phyloP scores from a whole-genome alignment of 2,113 vertebrate species.

The western clawed frog (Xenopus tropicalis) region DNA sequence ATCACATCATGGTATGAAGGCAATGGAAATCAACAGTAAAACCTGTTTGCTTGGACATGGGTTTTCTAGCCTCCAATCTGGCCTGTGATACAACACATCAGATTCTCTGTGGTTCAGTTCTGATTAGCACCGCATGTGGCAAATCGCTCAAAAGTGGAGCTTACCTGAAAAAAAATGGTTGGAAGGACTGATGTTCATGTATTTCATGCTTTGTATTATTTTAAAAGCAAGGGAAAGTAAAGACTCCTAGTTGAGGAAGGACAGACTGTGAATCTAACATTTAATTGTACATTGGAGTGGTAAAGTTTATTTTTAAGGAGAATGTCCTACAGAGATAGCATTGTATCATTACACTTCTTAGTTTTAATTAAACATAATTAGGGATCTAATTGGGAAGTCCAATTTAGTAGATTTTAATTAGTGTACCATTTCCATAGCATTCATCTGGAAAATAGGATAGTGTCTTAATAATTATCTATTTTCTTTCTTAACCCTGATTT shows the following conservation, averaged over 20 bases:
- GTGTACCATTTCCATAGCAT: too few relatives aligned
- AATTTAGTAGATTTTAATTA: too few relatives aligned
- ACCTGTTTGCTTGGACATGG: background rate
- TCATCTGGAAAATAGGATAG: too few relatives aligned
- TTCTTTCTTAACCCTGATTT: too few relatives aligned
- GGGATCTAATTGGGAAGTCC: too few relatives aligned
- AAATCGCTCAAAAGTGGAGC: constrained; percentile 26
- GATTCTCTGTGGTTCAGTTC: constrained; percentile 20
- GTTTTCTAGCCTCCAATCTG: background rate
- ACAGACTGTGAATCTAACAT: background rate
- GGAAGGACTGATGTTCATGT: background rate
- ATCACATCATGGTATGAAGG: background rate
- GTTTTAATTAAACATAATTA: too few relatives aligned
- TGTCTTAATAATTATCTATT: too few relatives aligned
- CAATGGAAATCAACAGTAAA: background rate
- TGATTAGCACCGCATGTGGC: constrained; percentile 28
- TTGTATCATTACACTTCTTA: too few relatives aligned
- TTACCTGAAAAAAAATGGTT: constrained; percentile 5
- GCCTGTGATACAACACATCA: constrained; percentile 13
- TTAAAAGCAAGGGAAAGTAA: background rate
- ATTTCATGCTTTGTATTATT: background rate
- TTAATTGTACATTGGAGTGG: background rate
- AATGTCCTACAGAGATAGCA: too few relatives aligned
- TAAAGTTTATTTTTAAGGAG: too few relatives aligned
- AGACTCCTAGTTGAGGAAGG: background rate